These are phyloP conservation scores for Bolinopsis microptera DNA, from an alignment of 37 sponge, comb jelly and placozoan species.

Conservation along the genomic window DNA sequence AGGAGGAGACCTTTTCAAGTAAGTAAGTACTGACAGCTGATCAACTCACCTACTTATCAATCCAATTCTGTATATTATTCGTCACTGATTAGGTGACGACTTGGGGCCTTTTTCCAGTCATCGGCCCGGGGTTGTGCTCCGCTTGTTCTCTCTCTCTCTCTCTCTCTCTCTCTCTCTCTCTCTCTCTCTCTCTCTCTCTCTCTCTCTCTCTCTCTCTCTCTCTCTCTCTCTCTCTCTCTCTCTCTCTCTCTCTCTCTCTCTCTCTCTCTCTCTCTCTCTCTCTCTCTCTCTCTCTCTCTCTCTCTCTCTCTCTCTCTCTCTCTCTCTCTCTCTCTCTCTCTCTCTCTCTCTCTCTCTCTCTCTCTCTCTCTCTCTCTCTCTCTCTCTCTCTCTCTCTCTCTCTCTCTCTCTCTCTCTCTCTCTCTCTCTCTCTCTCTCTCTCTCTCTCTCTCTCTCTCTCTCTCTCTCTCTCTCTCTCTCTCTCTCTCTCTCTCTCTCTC, in stretches of 20 bases:
- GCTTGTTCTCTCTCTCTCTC: no score
- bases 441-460: not conserved
- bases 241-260: slow-evolving; percentile 7
- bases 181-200: not conserved
- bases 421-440: not conserved
- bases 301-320: not conserved
- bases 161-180: no score
- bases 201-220: not conserved
- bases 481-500: no score
- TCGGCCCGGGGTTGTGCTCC: no score
- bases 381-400: not conserved
- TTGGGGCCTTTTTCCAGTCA: no score
- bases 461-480: no score
- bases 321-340: not conserved
- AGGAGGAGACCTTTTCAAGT: no score
- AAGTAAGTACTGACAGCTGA: no score
- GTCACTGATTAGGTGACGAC: no score
- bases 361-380: not conserved
- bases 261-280: slow-evolving; percentile 7
- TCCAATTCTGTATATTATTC: no score
- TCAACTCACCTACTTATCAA: no score
- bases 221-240: slow-evolving; percentile 7
- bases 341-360: slow-evolving; percentile 7
- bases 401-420: not conserved
- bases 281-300: not conserved